These are phyloP conservation scores for Troides aeacus DNA, from an alignment of 2,888 invertebrate species.

Conservation along the genomic window DNA sequence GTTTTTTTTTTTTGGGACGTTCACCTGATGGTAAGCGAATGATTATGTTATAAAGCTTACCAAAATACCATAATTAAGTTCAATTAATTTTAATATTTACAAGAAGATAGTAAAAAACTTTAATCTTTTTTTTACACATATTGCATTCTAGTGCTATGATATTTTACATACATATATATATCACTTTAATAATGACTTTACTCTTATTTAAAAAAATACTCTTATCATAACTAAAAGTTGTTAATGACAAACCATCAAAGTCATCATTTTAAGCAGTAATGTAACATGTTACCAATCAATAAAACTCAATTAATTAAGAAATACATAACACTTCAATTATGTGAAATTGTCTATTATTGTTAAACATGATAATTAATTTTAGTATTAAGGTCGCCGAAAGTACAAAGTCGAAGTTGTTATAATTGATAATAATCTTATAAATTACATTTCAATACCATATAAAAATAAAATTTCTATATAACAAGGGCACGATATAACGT, in stretches of 20 bases:
- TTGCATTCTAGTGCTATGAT: too few species aligned
- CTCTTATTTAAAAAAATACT: not conserved
- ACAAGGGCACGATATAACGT: not conserved
- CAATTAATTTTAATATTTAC: too few species aligned
- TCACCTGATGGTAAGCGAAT: too few species aligned
- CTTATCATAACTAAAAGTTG: not conserved
- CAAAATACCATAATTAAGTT: too few species aligned
- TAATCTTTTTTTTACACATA: too few species aligned
- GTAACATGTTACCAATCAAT: not conserved
- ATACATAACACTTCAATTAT: slow-evolving; percentile 27
- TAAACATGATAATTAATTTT: slow-evolving; percentile 19
- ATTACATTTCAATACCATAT: not conserved
- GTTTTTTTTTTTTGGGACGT: too few species aligned
- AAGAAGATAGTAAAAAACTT: too few species aligned
- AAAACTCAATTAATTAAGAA: not conserved
- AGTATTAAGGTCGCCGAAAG: slow-evolving; percentile 1
- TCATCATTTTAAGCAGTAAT: not conserved
- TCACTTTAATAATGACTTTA: not conserved
- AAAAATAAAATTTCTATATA: not conserved
- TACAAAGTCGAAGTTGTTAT: not conserved
- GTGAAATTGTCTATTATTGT: slow-evolving; percentile 16
- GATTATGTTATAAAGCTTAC: too few species aligned
- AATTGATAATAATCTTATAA: not conserved
- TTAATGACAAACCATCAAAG: not conserved
- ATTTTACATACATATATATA: too few species aligned